Base-by-base conservation (phyloP, 2,797 vertebrate genomes). In the Sorex maritimensis region DNA sequence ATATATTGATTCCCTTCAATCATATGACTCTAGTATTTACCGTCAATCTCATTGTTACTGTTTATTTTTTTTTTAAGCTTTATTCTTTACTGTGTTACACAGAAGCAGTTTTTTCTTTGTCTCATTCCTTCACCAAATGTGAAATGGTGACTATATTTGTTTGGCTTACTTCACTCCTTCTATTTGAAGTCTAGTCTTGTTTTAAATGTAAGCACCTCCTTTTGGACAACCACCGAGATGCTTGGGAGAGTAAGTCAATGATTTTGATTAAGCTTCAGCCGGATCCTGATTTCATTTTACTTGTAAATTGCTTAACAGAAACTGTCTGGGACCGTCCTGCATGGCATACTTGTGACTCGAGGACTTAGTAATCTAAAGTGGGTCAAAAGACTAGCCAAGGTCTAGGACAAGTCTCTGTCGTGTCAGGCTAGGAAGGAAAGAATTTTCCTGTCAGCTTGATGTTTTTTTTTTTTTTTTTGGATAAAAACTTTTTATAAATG, bases 171-270 rank as follows among this genome's bases (percentile, higher is more conserved):
- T 44, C 17, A 6, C 2, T 44, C 52, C 63, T 82, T 67, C 21
- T 11, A 21, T 46, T 68, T 0, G 41, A 74, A 52, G 21, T 24
- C 21, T 23, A 78, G 71, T 71, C 52, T 21, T 46, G 44, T 89
- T 81, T 19, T 80, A 44, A 15, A 94, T n/a, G 3, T 21, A 44
- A 49, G 34, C 75, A 75, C 19, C 75, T 93, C 4, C 24, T 41
- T 92, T 71, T 19, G 67, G 67, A 49, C 63, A 63, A 6, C 44
- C 78, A 93, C 78, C 26, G 86, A 63, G 61, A 61, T 78, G 52
- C 72, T 81, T 65, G 92, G 84, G 78, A 95, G 71, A 28, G 3
- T 95, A 95, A 96, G 95, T 95, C 90, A 55, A 78, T 58, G 89
- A 38, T 94, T 97, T 95, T 92, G 21, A 75, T 95, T 87, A 92